Evolutionary conservation across 2,113 vertebrate species (phyloP).

Genomic region (Scopus umbretta): DNA sequence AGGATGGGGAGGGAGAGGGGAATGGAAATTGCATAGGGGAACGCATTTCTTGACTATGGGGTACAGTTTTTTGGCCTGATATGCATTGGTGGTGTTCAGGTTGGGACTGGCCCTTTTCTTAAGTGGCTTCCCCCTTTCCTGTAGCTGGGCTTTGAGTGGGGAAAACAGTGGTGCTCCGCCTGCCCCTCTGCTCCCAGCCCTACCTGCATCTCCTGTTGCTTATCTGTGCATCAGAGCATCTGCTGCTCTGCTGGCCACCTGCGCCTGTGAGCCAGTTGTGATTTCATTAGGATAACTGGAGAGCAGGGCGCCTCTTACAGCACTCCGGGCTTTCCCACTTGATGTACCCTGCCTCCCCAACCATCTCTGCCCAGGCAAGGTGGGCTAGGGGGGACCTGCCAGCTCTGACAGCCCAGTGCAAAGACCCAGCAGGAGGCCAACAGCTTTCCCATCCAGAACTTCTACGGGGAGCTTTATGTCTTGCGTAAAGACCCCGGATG

Average conservation of each 20-base stretch:
- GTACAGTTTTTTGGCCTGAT: neutral
- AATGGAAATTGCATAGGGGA: neutral
- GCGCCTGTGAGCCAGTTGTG: neutral
- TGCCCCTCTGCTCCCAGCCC: neutral
- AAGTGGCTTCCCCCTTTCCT: neutral
- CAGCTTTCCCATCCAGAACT: neutral
- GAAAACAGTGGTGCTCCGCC: neutral
- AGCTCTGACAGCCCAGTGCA: neutral
- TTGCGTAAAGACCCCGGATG: neutral
- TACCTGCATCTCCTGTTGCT: neutral
- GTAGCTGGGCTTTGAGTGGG: neutral
- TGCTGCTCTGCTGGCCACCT: neutral
- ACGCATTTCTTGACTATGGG: neutral
- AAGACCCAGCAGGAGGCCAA: neutral
- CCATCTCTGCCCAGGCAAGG: neutral
- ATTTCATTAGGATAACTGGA: constrained; percentile 18
- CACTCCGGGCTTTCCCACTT: neutral
- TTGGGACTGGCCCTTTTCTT: neutral
- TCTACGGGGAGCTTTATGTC: neutral
- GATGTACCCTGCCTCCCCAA: neutral
- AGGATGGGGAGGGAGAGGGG: neutral
- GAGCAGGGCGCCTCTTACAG: neutral
- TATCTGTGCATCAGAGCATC: neutral
- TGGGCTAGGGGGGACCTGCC: neutral
- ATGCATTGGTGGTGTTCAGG: neutral